A percentile compares a stretch with the other conserved stretches of the same genome.
phyloP scores from a whole-genome alignment of 1,140 invertebrate species.

The Drosophila kikkawai region DNA sequence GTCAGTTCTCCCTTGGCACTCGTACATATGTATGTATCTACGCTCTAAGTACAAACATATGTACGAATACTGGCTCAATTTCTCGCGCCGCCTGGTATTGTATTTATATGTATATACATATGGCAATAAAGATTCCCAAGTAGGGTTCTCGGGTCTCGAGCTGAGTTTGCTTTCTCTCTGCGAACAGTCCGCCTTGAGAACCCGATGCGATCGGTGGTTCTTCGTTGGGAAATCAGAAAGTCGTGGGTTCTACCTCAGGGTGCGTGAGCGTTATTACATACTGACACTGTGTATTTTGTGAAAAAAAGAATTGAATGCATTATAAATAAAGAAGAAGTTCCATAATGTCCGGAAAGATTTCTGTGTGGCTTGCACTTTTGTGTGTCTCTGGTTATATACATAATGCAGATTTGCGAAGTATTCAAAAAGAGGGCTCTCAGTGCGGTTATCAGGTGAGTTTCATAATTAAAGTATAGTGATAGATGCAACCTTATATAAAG shows the following conservation, averaged over 20 bases:
- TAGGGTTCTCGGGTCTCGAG: conserved; percentile 44
- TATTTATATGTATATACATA: neutral
- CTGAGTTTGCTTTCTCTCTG: conserved; percentile 38
- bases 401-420: conserved; percentile 38
- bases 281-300: conserved; percentile 3
- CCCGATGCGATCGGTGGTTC: conserved; percentile 35
- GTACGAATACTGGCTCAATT: conserved; percentile 15
- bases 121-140: conserved; percentile 40
- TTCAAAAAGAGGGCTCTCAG: conserved; percentile 39
- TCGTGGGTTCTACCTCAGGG: neutral
- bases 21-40: neutral
- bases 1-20: conserved; percentile 2
- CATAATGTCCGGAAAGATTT: conserved; percentile 23
- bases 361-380: conserved; percentile 38
- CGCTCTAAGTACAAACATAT: conserved; percentile 34
- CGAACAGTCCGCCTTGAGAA: conserved; percentile 27
- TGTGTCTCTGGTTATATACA: conserved; percentile 26
- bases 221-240: neutral
- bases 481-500: neutral
- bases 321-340: conserved; percentile 9
- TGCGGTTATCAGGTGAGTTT: conserved; percentile 65
- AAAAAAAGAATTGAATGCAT: conserved; percentile 24
- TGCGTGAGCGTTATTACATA: neutral
- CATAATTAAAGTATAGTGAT: neutral
- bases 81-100: neutral